These are phyloP conservation scores for Pimpla rufipes DNA, from an alignment of 2,888 invertebrate genomes.

Conservation along the genomic window DNA sequence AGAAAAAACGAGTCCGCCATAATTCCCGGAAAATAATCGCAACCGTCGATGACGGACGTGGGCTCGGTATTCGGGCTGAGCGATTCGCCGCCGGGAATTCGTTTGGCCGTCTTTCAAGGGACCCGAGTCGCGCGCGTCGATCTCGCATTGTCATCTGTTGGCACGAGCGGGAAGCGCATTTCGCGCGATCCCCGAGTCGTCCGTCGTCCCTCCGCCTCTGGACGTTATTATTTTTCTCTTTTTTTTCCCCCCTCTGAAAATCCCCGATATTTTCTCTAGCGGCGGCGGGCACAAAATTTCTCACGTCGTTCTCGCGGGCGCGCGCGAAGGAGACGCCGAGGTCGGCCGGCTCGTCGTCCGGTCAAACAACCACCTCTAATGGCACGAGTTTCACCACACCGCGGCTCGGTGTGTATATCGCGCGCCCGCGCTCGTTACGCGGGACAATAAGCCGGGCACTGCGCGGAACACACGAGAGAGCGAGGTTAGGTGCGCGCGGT, in stretches of 20 bases:
- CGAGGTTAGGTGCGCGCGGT: constrained; percentile 16
- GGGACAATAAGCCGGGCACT: constrained; percentile 1
- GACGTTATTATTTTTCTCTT: neutral
- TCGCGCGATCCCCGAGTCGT: neutral
- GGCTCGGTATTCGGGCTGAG: constrained; percentile 27
- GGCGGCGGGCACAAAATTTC: neutral
- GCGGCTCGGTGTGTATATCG: neutral
- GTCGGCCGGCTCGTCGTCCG: constrained; percentile 5
- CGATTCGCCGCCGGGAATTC: constrained; percentile 11
- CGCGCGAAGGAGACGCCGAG: constrained; percentile 5
- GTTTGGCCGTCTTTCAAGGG: constrained; percentile 64
- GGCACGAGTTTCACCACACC: constrained; percentile 31
- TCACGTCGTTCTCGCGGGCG: neutral
- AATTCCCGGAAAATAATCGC: neutral
- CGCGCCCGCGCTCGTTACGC: constrained; percentile 19
- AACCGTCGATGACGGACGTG: constrained; percentile 11
- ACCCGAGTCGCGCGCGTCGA: neutral
- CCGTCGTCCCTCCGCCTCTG: no score
- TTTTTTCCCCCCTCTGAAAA: no score
- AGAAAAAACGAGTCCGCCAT: no score
- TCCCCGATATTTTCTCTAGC: no score
- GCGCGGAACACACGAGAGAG: no score
- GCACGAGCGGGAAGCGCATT: neutral
- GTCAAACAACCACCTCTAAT: constrained; percentile 13
- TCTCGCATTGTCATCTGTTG: neutral